Evolutionary conservation across 2,113 vertebrate species (phyloP).

Genomic region (Hemiscyllium ocellatum): DNA sequence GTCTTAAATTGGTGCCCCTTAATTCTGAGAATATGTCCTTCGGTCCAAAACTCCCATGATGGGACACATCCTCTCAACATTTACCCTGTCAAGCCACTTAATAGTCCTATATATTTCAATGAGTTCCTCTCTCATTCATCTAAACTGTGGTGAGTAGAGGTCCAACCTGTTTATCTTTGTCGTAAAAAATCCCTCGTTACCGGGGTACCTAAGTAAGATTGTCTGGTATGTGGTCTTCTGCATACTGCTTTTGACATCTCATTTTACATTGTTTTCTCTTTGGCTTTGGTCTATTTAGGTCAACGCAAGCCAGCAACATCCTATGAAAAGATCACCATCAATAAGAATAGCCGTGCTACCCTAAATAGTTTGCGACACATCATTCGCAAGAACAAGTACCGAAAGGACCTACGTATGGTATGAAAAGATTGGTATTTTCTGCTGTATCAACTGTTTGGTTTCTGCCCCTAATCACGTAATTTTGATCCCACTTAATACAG

Average conservation of each 20-base stretch:
- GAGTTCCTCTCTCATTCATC: no score
- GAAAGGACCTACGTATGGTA: slow-evolving; percentile 80
- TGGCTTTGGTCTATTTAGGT: slow-evolving; percentile 51
- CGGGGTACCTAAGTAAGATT: neutral
- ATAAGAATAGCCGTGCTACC: slow-evolving; percentile 81
- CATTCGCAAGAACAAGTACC: slow-evolving; percentile 82
- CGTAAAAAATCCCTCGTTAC: no score
- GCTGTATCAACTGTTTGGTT: neutral
- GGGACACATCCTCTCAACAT: no score
- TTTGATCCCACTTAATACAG: neutral
- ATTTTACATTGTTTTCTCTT: neutral
- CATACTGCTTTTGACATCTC: neutral
- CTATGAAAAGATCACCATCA: slow-evolving; percentile 77
- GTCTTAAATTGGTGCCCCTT: no score
- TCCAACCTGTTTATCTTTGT: no score
- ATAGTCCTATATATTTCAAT: no score
- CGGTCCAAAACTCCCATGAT: no score
- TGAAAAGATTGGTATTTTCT: slow-evolving; percentile 40
- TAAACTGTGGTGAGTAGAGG: no score
- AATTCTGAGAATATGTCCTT: no score
- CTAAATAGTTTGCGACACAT: slow-evolving; percentile 81
- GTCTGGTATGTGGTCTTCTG: neutral
- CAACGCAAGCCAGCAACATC: slow-evolving; percentile 71
- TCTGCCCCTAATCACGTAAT: neutral
- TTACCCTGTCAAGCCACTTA: no score